Conservation (phyloP, 2,888 invertebrate species). For the Rhagium mordax region DNA sequence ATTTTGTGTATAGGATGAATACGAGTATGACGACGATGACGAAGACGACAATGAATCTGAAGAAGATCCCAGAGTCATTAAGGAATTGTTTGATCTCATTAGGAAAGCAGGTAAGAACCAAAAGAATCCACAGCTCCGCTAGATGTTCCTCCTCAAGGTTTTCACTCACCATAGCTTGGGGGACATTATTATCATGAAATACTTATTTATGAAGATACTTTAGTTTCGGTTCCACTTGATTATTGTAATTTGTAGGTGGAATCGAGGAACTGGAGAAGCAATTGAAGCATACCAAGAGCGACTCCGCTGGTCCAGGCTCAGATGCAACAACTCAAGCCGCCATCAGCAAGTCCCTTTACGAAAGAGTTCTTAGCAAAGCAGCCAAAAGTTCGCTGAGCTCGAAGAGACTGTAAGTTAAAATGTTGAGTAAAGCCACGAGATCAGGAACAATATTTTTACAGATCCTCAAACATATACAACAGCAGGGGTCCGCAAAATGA, state of each 20-base stretch:
- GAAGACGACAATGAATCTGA: constrained; percentile 73
- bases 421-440: constrained; percentile 14
- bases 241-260: constrained; percentile 77
- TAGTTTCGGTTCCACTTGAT: neutral
- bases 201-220: no score
- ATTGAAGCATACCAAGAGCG: constrained; percentile 64
- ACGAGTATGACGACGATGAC: constrained; percentile 69
- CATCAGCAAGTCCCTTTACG: constrained; percentile 84
- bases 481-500: constrained; percentile 75
- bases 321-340: constrained; percentile 75
- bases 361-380: constrained; percentile 77
- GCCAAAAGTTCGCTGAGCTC: constrained; percentile 57
- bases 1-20: constrained; percentile 46
- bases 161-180: no score
- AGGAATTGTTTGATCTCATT: constrained; percentile 87
- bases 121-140: no score
- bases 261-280: constrained; percentile 90
- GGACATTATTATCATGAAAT: neutral
- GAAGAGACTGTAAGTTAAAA: constrained; percentile 62
- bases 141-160: no score
- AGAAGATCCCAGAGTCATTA: constrained; percentile 84
- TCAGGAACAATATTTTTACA: constrained; percentile 34
- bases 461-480: constrained; percentile 75
- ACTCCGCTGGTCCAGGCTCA: constrained; percentile 66
- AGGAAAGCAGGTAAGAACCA: constrained; percentile 83